These are phyloP conservation scores for Cyprinella venusta DNA, from an alignment of 2,797 vertebrate species.

Conservation along the genomic window DNA sequence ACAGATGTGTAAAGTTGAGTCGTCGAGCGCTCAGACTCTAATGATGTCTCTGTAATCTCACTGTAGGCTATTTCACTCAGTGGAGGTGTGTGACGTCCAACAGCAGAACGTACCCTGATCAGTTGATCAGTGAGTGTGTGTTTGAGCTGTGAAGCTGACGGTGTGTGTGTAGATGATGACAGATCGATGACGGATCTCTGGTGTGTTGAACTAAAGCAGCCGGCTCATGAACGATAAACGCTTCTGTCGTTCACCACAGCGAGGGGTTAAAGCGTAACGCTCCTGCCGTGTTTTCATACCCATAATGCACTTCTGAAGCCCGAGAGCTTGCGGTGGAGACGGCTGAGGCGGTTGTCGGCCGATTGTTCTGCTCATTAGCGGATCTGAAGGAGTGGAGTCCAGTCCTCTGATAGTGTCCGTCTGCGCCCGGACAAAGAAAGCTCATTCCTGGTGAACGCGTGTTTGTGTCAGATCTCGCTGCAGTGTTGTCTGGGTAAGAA, in stretches of 20 bases:
- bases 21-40: no score
- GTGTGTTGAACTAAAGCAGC: neutral
- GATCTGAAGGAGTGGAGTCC: slow-evolving; percentile 55
- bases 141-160: no score
- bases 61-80: no score
- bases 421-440: slow-evolving; percentile 58
- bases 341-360: slow-evolving; percentile 50
- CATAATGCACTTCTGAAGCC: slow-evolving; percentile 16
- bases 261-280: neutral
- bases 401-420: slow-evolving; percentile 37
- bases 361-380: slow-evolving; percentile 66
- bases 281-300: neutral
- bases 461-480: slow-evolving; percentile 29
- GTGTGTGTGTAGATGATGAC: neutral
- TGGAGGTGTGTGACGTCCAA: no score
- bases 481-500: neutral
- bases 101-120: no score
- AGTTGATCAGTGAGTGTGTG: neutral
- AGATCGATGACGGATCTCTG: neutral
- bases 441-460: slow-evolving; percentile 47
- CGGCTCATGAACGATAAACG: neutral
- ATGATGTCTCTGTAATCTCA: no score
- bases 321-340: neutral
- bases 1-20: no score
- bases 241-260: neutral